These are phyloP conservation scores for Calliphora vicina DNA, from an alignment of 1,140 invertebrate species.

Conservation along the genomic window DNA sequence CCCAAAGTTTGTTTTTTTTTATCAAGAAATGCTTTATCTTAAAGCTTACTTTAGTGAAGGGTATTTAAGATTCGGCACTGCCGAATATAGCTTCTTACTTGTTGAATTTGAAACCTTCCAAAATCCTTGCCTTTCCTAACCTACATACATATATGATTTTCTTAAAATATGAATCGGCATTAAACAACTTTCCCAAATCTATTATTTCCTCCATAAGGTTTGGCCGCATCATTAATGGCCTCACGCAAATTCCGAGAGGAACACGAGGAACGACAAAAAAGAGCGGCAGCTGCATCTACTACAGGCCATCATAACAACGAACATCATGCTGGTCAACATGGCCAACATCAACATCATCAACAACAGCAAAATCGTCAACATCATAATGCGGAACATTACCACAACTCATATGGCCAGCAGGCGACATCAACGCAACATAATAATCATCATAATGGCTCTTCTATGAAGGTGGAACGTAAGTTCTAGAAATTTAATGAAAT, in stretches of 20 bases:
- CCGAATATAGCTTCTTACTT: no score
- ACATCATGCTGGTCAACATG: slow-evolving; percentile 36
- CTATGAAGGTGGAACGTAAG: slow-evolving; percentile 60
- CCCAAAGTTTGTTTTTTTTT: no score
- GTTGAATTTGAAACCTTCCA: no score
- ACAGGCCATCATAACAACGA: slow-evolving; percentile 26
- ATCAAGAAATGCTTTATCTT: no score
- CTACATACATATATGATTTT: neutral
- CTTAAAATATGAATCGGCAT: neutral
- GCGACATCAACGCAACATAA: slow-evolving; percentile 5
- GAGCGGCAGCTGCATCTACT: slow-evolving; percentile 47
- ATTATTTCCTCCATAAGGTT: slow-evolving; percentile 65
- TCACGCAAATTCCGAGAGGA: slow-evolving; percentile 71
- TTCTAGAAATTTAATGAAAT: slow-evolving; percentile 6
- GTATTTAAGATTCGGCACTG: no score
- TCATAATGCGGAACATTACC: slow-evolving; percentile 43
- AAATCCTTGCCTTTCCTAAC: neutral
- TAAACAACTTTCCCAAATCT: no score
- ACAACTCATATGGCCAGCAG: slow-evolving; percentile 40
- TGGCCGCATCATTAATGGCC: slow-evolving; percentile 81
- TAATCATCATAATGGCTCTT: slow-evolving; percentile 45
- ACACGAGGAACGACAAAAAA: slow-evolving; percentile 61
- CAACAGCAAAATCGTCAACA: slow-evolving; percentile 36
- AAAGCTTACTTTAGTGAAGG: no score
- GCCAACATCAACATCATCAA: slow-evolving; percentile 30